phyloP scores from a whole-genome alignment of 2,113 vertebrate genomes.

The Nettapus auritus region DNA sequence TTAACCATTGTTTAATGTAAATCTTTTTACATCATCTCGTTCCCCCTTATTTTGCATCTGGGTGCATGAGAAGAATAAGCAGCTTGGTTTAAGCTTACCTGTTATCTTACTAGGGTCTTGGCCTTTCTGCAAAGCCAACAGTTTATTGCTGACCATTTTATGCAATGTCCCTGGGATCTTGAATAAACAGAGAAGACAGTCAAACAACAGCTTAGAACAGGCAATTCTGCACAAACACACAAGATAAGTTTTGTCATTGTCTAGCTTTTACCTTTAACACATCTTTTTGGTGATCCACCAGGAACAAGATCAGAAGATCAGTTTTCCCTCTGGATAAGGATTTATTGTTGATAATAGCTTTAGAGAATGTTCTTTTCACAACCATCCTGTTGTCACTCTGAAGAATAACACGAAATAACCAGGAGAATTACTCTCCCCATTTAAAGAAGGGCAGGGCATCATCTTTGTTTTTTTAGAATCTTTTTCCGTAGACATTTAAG shows the following conservation, averaged over 20 bases:
- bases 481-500: neutral
- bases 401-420: neutral
- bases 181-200: neutral
- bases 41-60: neutral
- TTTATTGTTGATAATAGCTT: constrained; percentile 89
- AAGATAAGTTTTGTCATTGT: neutral
- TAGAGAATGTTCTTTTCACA: constrained; percentile 93
- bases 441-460: neutral
- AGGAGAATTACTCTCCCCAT: neutral
- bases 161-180: constrained; percentile 91
- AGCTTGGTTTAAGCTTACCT: constrained; percentile 73
- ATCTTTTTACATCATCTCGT: neutral
- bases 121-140: constrained; percentile 86
- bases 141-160: constrained; percentile 93
- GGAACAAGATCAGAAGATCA: constrained; percentile 93
- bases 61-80: neutral
- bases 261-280: constrained; percentile 88
- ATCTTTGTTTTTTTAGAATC: neutral
- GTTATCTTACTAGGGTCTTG: constrained; percentile 83
- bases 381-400: constrained; percentile 96
- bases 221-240: neutral
- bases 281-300: constrained; percentile 93
- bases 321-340: constrained; percentile 93
- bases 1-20: neutral
- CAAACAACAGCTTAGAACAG: neutral